phyloP scores from a whole-genome alignment of 2,113 vertebrate genomes.

The Glaucomys volans region DNA sequence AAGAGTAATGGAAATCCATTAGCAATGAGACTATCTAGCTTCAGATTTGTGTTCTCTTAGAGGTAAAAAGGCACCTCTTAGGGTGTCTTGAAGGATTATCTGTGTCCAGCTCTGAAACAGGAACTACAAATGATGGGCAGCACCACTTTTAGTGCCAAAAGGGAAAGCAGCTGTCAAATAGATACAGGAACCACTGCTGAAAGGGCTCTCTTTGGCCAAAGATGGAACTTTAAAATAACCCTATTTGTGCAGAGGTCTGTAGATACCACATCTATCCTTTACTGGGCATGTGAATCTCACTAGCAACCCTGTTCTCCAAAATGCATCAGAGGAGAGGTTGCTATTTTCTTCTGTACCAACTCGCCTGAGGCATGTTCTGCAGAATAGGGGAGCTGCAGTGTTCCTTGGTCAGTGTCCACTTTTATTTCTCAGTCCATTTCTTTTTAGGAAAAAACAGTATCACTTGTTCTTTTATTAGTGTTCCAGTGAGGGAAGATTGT shows the following conservation, averaged over 20 bases:
- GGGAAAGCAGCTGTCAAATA: too few species aligned
- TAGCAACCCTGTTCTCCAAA: neutral
- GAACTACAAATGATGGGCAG: too few species aligned
- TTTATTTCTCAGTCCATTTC: conserved; percentile 30
- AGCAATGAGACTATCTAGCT: too few species aligned
- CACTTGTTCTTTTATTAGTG: neutral
- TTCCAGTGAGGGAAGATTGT: neutral
- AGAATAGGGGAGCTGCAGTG: neutral
- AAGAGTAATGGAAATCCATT: too few species aligned
- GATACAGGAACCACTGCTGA: too few species aligned
- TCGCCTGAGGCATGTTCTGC: rapidly evolving
- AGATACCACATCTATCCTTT: neutral
- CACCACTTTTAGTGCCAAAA: too few species aligned
- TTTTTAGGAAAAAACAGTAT: neutral
- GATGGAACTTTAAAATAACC: too few species aligned
- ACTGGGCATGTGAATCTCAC: neutral
- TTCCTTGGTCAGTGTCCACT: neutral
- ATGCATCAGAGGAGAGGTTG: neutral
- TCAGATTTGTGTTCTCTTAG: too few species aligned
- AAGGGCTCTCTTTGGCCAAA: too few species aligned
- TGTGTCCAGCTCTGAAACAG: too few species aligned
- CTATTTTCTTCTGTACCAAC: neutral
- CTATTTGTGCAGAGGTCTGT: neutral
- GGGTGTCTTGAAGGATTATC: too few species aligned
- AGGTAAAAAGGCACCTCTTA: too few species aligned